These are phyloP conservation scores for Trogon melanurus DNA, from an alignment of 2,113 vertebrate genomes.

Conservation along the genomic window DNA sequence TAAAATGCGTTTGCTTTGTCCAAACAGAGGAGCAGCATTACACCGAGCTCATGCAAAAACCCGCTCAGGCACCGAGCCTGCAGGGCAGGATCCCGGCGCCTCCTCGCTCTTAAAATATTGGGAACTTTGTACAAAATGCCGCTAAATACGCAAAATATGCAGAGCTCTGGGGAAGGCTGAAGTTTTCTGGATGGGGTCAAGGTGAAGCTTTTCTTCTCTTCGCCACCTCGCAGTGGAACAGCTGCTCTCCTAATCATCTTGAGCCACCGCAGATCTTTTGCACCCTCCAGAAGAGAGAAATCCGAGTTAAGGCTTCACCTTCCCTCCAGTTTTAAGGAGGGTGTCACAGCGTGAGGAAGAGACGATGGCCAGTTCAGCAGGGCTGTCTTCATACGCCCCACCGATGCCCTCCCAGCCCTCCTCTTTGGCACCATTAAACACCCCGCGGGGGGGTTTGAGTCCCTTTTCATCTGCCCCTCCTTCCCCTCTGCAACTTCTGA, in stretches of 20 bases:
- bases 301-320: neutral
- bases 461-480: neutral
- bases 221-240: neutral
- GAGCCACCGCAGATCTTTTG: neutral
- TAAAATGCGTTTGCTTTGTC: neutral
- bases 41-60: neutral
- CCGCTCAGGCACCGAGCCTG: neutral
- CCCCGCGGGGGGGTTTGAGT: neutral
- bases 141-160: neutral
- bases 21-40: neutral
- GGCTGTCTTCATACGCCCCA: neutral
- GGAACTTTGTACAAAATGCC: neutral
- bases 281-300: neutral
- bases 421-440: neutral
- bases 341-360: neutral
- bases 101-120: neutral
- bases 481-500: neutral
- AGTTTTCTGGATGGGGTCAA: neutral
- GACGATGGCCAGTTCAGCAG: neutral
- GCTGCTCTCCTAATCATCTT: neutral
- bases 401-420: neutral
- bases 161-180: neutral
- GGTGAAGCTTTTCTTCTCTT: neutral
- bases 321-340: neutral
- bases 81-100: rapidly evolving